Conservation (phyloP, 1,140 invertebrate species). For the Neoseiulus cucumeris region DNA sequence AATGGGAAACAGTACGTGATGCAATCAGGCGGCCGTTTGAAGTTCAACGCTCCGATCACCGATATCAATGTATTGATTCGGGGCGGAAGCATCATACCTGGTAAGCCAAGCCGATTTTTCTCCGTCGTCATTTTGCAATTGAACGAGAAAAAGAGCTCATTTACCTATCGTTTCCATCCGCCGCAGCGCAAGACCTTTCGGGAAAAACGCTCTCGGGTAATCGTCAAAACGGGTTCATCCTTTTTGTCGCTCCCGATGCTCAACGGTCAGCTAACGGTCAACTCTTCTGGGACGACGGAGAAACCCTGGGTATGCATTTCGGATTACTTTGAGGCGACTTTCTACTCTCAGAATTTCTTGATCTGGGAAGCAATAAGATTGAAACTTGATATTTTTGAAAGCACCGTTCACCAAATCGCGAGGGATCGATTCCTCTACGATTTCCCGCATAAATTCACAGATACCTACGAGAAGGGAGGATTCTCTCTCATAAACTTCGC, state of each 20-base stretch:
- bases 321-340: slow-evolving; percentile 11
- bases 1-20: slow-evolving; percentile 19
- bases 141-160: neutral
- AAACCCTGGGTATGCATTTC: slow-evolving; percentile 16
- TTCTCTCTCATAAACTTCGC: too few species aligned
- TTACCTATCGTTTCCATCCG: neutral
- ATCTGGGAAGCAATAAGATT: too few species aligned
- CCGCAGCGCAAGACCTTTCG: neutral
- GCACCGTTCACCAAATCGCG: neutral
- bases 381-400: too few species aligned
- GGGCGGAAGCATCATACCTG: slow-evolving; percentile 27
- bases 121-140: neutral
- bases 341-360: too few species aligned
- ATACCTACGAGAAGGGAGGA: too few species aligned
- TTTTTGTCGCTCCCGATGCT: slow-evolving; percentile 17
- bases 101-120: slow-evolving; percentile 22
- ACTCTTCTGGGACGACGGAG: slow-evolving; percentile 20
- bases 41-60: slow-evolving; percentile 14
- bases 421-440: too few species aligned
- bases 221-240: slow-evolving; percentile 16
- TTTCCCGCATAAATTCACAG: too few species aligned
- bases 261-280: slow-evolving; percentile 13
- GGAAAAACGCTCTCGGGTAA: slow-evolving; percentile 5
- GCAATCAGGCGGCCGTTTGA: slow-evolving; percentile 7
- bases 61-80: slow-evolving; percentile 27